Evolutionary conservation across 1,140 invertebrate species (phyloP), one percentile per base, ranked within the genome.

Genomic region (Colletes latitarsis): DNA sequence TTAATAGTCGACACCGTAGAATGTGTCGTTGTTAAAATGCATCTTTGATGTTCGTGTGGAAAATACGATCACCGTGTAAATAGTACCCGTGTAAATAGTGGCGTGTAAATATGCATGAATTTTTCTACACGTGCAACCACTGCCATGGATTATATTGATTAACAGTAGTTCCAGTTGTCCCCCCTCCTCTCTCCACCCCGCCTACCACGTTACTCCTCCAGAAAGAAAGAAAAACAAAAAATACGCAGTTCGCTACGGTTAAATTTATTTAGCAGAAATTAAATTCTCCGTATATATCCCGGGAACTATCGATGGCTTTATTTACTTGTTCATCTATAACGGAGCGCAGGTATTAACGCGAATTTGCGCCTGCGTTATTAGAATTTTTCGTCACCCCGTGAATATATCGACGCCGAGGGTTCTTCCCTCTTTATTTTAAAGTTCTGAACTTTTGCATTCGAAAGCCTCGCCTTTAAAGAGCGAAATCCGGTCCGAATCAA

Each of bases 321-420:
- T 62, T 71, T 41, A 62, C 60, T 14, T 8, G n/a, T n/a, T 12
- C 68, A 52, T 19, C 15, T 46, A 60, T 49, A 19, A 69, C 17
- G n/a, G 41, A 17, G 17, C 3, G 14, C 8, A 15, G 9, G 46
- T 30, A 52, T 43, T 63, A 46, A 3, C 19, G 15, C 8, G 60
- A 78, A 62, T 71, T 78, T 71, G 4, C 39, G 58, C 10, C 17
- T 43, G 14, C 30, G 21, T 58, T 67, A 52, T 77, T 70, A 55
- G 21, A 53, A 46, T 52, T 8, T 62, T 49, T 60, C 62, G 14
- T 39, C 10, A 49, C 30, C 17, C 10, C 17, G 4, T 21, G 39
- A 55, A 55, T 4, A 55, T 30, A 68, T 67, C 49, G 6, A 8
- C 19, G 41, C 5, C 14, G 17, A 6, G 12, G 39, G 15, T 43